Percentiles rank a stretch among this genome's conserved stretches.
Evolutionary conservation across 2,797 vertebrate genomes (phyloP).

Genomic region (Coluber constrictor): DNA sequence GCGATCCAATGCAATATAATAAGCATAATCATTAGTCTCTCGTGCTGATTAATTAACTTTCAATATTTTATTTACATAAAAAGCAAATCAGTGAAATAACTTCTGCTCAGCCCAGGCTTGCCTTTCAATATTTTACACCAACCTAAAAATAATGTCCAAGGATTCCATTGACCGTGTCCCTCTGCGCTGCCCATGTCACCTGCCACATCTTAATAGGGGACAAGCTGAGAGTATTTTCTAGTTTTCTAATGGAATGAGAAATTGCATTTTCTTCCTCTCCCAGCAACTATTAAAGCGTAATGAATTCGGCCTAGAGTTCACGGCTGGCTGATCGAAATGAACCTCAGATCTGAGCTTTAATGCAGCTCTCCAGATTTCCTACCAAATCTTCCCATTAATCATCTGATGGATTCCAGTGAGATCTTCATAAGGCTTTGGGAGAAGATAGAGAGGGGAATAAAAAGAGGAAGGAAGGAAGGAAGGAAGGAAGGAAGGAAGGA

Average conservation of each 20-base stretch:
- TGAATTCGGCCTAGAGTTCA: conserved; percentile 93
- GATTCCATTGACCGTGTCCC: conserved; percentile 76
- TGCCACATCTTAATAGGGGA: conserved; percentile 91
- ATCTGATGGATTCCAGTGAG: conserved; percentile 79
- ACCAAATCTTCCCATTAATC: conserved; percentile 95
- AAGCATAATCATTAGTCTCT: conserved; percentile 89
- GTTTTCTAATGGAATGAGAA: conserved; percentile 92
- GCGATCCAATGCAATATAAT: conserved; percentile 86
- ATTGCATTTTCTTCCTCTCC: conserved; percentile 90
- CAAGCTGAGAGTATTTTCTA: conserved; percentile 87
- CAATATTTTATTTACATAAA: conserved; percentile 89
- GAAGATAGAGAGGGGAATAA: neutral
- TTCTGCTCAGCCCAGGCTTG: conserved; percentile 78
- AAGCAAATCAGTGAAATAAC: conserved; percentile 87
- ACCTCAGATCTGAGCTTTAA: conserved; percentile 87
- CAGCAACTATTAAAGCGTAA: conserved; percentile 87
- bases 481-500: neutral
- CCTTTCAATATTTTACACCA: conserved; percentile 80
- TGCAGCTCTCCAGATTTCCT: conserved; percentile 86
- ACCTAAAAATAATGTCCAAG: conserved; percentile 80
- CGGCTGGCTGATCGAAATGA: conserved; percentile 93
- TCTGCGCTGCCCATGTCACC: conserved; percentile 85
- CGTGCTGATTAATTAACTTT: conserved; percentile 79
- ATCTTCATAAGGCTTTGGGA: conserved; percentile 85
- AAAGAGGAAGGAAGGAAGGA: neutral